Percentiles rank a stretch among this genome's conserved stretches.
phyloP scores from a whole-genome alignment of 2,888 invertebrate species.

The Hoplodrina blanda region DNA sequence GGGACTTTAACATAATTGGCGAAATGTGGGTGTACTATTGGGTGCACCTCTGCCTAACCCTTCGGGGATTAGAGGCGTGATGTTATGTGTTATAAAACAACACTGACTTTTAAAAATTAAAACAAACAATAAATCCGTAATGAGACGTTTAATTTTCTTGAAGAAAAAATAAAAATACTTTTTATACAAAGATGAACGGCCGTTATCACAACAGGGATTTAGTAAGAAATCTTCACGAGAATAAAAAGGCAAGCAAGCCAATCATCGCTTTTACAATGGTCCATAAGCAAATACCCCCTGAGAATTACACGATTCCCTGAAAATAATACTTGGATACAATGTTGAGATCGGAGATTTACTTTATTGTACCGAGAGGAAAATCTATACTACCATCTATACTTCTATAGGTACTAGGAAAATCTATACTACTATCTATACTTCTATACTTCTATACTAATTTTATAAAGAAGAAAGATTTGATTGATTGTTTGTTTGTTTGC shows the following conservation, averaged over 20 bases:
- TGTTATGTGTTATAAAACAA: no score
- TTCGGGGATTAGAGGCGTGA: no score
- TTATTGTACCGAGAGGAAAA: conserved; percentile 14
- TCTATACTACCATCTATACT: neutral
- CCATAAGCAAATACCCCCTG: conserved; percentile 49
- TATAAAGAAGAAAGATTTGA: no score
- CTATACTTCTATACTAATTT: no score
- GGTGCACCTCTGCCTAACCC: no score
- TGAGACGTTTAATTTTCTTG: neutral
- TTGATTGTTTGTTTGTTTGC: no score
- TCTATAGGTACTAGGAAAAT: no score
- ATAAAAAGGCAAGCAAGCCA: conserved; percentile 50
- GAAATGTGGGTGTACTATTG: no score
- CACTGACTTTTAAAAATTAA: neutral
- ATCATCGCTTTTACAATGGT: conserved; percentile 55
- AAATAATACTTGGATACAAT: conserved; percentile 35
- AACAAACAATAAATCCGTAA: neutral
- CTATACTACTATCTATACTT: no score
- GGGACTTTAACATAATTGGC: no score
- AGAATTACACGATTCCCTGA: conserved; percentile 41
- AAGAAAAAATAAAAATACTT: conserved; percentile 10
- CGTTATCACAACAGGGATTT: conserved; percentile 53
- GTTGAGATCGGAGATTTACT: conserved; percentile 9
- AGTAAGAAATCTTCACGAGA: conserved; percentile 35
- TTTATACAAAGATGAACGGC: conserved; percentile 26